Percentiles rank a stretch among this genome's conserved stretches.
Conservation (phyloP, 2,888 invertebrate genomes). For the Nemotelus pantherinus region DNA sequence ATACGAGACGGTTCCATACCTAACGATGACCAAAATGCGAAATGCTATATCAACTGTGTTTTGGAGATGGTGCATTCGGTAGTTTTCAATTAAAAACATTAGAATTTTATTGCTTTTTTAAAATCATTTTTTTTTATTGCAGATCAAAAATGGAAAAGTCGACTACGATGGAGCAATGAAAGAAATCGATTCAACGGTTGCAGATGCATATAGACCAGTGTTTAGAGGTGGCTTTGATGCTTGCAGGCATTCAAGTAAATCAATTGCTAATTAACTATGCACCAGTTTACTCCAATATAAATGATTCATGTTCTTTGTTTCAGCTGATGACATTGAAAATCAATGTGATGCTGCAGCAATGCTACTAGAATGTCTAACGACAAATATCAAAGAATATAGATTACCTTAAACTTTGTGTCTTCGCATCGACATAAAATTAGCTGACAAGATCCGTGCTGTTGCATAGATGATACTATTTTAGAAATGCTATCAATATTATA, state of each 20-base stretch:
- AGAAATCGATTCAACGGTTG: conserved; percentile 62
- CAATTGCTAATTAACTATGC: background rate
- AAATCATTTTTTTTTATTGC: background rate
- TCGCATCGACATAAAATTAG: too few species aligned
- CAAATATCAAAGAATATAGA: conserved; percentile 57
- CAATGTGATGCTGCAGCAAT: conserved; percentile 60
- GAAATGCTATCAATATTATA: too few species aligned
- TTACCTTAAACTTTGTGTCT: conserved; percentile 55
- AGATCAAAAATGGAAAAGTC: conserved; percentile 64
- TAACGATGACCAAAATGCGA: conserved; percentile 58
- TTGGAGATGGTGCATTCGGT: conserved; percentile 68
- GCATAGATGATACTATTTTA: too few species aligned
- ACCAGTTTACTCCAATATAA: background rate
- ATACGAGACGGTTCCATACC: conserved; percentile 59
- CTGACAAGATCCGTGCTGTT: too few species aligned
- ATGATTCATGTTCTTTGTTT: conserved; percentile 8
- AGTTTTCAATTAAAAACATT: conserved; percentile 47
- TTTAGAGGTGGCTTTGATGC: conserved; percentile 56
- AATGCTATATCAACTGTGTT: conserved; percentile 68
- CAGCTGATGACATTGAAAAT: conserved; percentile 60
- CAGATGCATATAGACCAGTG: conserved; percentile 59
- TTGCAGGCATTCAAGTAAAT: conserved; percentile 57
- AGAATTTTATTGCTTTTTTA: background rate
- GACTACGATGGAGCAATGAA: conserved; percentile 59
- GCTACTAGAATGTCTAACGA: conserved; percentile 57